A percentile compares a stretch with the other conserved stretches of the same genome.
These are phyloP conservation scores for Notothenia rossii DNA, from an alignment of 2,113 vertebrate genomes.

Conservation along the genomic window DNA sequence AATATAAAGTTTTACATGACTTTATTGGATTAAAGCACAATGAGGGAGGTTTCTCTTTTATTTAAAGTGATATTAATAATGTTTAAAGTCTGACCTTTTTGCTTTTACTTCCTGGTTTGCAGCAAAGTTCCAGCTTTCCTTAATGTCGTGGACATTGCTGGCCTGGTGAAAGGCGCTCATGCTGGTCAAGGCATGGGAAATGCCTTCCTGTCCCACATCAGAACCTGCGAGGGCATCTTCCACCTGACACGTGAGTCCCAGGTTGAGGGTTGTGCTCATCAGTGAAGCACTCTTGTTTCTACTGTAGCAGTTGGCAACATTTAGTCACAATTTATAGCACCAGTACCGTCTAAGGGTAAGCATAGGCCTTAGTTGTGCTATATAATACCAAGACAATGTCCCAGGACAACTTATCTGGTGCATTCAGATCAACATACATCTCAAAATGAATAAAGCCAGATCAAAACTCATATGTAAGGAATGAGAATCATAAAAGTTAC, in stretches of 20 bases:
- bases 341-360: constrained; percentile 4
- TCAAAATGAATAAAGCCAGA: constrained; percentile 49
- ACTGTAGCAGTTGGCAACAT: neutral
- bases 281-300: constrained; percentile 1
- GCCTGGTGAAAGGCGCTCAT: constrained; percentile 96
- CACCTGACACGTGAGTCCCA: constrained; percentile 93
- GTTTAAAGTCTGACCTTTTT: neutral
- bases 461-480: constrained; percentile 57
- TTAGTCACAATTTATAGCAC: neutral
- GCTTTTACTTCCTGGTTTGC: constrained; percentile 62
- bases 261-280: neutral
- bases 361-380: constrained; percentile 2
- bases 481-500: constrained; percentile 47
- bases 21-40: neutral
- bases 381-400: no score
- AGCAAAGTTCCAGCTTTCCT: constrained; percentile 97
- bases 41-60: neutral
- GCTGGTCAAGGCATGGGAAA: constrained; percentile 95
- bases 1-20: neutral
- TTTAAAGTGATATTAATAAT: neutral
- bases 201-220: constrained; percentile 97
- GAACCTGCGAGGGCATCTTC: constrained; percentile 94
- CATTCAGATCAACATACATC: constrained; percentile 53
- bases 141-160: constrained; percentile 96
- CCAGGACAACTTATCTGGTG: constrained; percentile 25